Evolutionary conservation across 2,888 invertebrate genomes (phyloP).

Genomic region (Coelinius sp.): DNA sequence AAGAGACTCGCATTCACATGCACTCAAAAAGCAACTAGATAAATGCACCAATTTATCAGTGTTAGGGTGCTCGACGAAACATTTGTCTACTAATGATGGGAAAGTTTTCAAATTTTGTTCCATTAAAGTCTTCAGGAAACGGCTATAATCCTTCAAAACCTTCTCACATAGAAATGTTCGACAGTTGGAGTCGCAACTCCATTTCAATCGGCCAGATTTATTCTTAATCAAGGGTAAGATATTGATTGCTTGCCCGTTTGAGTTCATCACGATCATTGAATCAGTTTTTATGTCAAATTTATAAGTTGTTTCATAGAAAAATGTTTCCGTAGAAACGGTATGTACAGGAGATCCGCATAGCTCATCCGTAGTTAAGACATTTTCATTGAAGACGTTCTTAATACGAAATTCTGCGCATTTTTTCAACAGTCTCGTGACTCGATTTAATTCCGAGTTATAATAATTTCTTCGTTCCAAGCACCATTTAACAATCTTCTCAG

Average conservation of each 20-base stretch:
- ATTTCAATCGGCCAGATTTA: not conserved
- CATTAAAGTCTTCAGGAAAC: too few species aligned
- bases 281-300: not conserved
- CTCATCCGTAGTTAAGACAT: not conserved
- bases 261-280: not conserved
- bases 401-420: not conserved
- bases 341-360: not conserved
- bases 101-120: not conserved
- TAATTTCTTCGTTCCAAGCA: not conserved
- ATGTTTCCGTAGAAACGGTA: not conserved
- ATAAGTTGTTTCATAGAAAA: not conserved
- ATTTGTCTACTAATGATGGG: not conserved
- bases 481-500: not conserved
- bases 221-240: not conserved
- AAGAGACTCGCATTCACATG: not conserved
- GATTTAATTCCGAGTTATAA: not conserved
- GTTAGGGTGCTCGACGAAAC: not conserved
- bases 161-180: not conserved
- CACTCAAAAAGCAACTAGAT: not conserved
- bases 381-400: not conserved
- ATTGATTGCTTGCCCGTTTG: not conserved
- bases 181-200: not conserved
- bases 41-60: not conserved
- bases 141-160: not conserved
- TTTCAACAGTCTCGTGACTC: not conserved